Base-by-base conservation (phyloP, 64 coral and sea anemone species). In the Porites lutea region DNA sequence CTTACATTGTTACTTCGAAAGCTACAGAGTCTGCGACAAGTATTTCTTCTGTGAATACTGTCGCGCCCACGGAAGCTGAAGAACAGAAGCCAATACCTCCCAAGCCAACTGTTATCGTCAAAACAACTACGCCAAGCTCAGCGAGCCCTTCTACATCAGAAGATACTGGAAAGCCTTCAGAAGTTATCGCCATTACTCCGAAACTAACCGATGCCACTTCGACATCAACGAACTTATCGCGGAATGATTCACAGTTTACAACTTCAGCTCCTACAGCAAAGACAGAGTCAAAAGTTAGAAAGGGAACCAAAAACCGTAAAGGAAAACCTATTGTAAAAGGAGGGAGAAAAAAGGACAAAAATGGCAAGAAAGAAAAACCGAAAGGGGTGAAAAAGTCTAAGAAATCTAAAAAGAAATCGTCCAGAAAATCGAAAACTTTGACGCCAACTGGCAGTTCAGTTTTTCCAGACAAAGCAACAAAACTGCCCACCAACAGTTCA, bases 331-430 rank as follows among this genome's bases (percentile, higher is more conserved):
- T 43, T 8, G 75, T 10, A 54, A 51, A 55, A 16, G 51, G 75
- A 55, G 51, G 51, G 9, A 57, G 52, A 78, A 19, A 78, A 23
- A 57, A 53, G 20, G 49, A 78, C 2, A 21, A 8, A 8, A n/a
- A 52, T 22, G 51, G 18, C 2, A 51, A 54, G 18, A 78, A 55
- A 78, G 45, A 21, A 78, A 78, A 78, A 51, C 18, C 3, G 21
- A 78, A 78, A 78, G 22, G 16, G 16, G n/a, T 54, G 8, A 78
- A 78, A 21, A 78, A 52, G 74, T 53, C 75, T 19, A 47, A 19
- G 47, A 84, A 69, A 19, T 66, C 18, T 16, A 66, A 65, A 52
- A 67, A 68, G 62, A 84, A 84, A 21, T 65, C 43, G 68, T 9
- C 44, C 14, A 48, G 0, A 13, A 47, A 5, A 13, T 47, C 23